Percentiles rank a stretch among this genome's conserved stretches.
Evolutionary conservation across 2,888 invertebrate species (phyloP).

Genomic region (Napeogenes sylphis): DNA sequence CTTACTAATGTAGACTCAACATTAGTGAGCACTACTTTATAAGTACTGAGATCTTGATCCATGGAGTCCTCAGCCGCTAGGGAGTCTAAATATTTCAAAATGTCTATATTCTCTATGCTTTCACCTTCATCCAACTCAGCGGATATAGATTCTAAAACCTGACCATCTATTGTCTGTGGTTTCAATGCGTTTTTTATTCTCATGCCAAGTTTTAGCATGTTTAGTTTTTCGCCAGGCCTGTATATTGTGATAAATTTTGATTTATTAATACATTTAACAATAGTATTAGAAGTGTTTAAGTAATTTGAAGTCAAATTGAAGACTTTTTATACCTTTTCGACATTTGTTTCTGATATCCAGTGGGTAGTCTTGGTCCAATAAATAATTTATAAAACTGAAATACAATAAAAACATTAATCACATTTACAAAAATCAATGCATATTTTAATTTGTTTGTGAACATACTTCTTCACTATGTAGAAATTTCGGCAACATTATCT

Average conservation of each 20-base stretch:
- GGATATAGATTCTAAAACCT: constrained; percentile 27
- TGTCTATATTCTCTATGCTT: constrained; percentile 57
- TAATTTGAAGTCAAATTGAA: neutral
- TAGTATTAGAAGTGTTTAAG: neutral
- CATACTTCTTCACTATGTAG: constrained; percentile 88
- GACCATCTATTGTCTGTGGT: constrained; percentile 32
- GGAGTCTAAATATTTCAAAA: constrained; percentile 62
- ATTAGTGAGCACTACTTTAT: constrained; percentile 65
- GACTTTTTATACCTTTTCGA: constrained; percentile 70
- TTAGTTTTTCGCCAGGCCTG: constrained; percentile 58
- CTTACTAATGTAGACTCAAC: constrained; percentile 65
- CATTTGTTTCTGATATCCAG: constrained; percentile 74
- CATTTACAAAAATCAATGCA: neutral
- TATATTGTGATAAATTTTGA: neutral
- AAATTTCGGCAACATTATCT: constrained; percentile 85
- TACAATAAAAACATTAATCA: constrained; percentile 21
- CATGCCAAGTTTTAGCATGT: constrained; percentile 72
- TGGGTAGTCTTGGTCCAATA: constrained; percentile 81
- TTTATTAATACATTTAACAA: neutral
- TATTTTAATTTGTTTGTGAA: neutral
- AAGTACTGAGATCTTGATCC: constrained; percentile 59
- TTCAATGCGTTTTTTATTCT: constrained; percentile 80
- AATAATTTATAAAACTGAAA: constrained; percentile 84
- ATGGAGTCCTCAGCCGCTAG: constrained; percentile 63
- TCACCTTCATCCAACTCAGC: constrained; percentile 47